Evolutionary conservation across 2,888 invertebrate genomes (phyloP).

Genomic region (Drosophila anceps): DNA sequence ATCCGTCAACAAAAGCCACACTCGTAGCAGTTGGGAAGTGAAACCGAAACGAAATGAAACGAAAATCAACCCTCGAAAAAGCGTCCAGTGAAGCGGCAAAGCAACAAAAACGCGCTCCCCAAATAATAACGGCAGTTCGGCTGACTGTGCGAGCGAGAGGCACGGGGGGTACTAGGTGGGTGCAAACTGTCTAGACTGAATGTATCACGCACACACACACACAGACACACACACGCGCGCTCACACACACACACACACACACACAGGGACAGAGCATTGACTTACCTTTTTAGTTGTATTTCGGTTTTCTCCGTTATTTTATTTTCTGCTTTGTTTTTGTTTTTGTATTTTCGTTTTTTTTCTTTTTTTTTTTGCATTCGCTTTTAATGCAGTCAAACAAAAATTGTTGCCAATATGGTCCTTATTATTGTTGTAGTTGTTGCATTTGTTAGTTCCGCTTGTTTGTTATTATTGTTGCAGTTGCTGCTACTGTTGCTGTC

Average conservation of each 20-base stretch:
- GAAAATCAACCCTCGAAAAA: conserved; percentile 67
- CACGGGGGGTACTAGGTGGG: conserved; percentile 32
- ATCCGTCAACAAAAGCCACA: conserved; percentile 74
- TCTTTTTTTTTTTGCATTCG: conserved; percentile 43
- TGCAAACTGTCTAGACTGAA: conserved; percentile 76
- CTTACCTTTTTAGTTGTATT: conserved; percentile 61
- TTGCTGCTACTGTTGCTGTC: conserved; percentile 29
- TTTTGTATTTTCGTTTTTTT: conserved; percentile 16
- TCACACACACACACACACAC: neutral
- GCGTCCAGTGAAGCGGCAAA: conserved; percentile 30
- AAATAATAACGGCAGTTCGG: conserved; percentile 7
- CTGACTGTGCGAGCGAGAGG: neutral
- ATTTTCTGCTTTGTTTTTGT: conserved; percentile 21
- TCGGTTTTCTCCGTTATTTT: conserved; percentile 33
- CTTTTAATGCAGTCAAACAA: conserved; percentile 40
- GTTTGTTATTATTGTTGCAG: conserved; percentile 12
- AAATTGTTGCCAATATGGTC: conserved; percentile 42
- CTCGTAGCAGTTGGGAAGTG: conserved; percentile 58
- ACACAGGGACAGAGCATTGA: conserved; percentile 36
- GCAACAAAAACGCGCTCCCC: conserved; percentile 39
- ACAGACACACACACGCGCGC: conserved; percentile 13
- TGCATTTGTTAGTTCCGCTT: too few relatives aligned
- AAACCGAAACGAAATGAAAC: conserved; percentile 56
- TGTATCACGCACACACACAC: conserved; percentile 43
- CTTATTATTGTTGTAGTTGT: conserved; percentile 21